Evolutionary conservation across 2,113 vertebrate species (phyloP), one percentile per base, ranked within the genome.

Genomic region (Rhagologus leucostigma): DNA sequence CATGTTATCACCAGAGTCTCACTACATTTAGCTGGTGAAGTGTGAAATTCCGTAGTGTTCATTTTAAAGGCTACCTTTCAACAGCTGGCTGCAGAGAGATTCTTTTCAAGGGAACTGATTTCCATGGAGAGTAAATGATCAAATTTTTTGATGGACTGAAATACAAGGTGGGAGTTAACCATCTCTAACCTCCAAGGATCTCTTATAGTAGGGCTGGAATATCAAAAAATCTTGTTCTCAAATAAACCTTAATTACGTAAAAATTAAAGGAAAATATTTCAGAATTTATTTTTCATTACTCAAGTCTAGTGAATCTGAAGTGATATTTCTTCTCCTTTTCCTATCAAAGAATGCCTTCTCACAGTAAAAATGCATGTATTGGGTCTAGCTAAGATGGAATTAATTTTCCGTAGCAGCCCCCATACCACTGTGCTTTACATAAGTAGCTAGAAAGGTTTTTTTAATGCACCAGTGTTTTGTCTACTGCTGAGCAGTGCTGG

Each of bases 1-100:
- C 74, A 65, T 71, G n/a, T 92, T 92, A 37, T 64, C 53, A 73
- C 20, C 41, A 50, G n/a, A 33, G n/a, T 59, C 30, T 84, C 60
- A 30, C 50, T 84, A 57, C 23, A 60, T 59, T 91, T 80, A 55
- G 26, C 32, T 86, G 19, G 29, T 65, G 62, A 94, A 96, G 75
- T 91, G 65, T 95, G 76, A 96, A 95, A 95, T 91, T 79, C 77
- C 7, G 5, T 67, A 88, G 86, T 56, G 35, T 71, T 95, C 1
- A 22, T 89, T 90, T 96, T 74, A 73, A 93, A 94, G 83, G 30
- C 64, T 93, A 46, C 60, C 6, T 81, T 88, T 70, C 7, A 39
- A 88, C 73, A 83, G n/a, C 50, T 96, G 77, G 35, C 64, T 77
- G 49, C 32, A 60, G 50, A 78, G 17, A 90, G 33, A 77, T 50